phyloP scores from a whole-genome alignment of 2,797 vertebrate species.

The Premnoplex brunnescens region DNA sequence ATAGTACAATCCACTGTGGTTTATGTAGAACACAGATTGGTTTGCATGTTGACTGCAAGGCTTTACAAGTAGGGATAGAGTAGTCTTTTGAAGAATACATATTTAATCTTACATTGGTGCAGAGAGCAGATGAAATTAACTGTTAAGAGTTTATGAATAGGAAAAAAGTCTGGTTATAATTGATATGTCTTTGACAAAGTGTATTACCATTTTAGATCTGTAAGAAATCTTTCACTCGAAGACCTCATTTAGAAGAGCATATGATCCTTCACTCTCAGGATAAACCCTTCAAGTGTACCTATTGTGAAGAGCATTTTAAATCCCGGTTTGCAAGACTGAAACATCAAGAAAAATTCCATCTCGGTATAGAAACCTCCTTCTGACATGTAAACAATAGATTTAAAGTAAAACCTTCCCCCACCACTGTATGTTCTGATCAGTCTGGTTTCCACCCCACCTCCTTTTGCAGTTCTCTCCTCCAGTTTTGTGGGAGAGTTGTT shows the following conservation, averaged over 20 bases:
- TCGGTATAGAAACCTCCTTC: slow-evolving; percentile 81
- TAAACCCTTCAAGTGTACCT: slow-evolving; percentile 96
- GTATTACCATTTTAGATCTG: slow-evolving; percentile 83
- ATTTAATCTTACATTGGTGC: background rate
- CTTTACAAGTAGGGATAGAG: background rate
- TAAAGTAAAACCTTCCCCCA: background rate
- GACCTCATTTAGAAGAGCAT: slow-evolving; percentile 95
- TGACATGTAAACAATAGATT: slow-evolving; percentile 57
- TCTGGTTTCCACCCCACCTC: background rate
- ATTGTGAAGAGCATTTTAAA: slow-evolving; percentile 96
- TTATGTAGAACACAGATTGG: background rate
- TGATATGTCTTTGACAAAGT: background rate
- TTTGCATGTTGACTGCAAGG: background rate
- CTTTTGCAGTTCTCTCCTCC: background rate
- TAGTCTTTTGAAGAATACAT: background rate
- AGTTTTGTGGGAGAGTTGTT: background rate
- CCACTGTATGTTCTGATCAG: background rate
- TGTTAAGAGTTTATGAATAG: background rate
- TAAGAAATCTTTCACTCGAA: slow-evolving; percentile 93
- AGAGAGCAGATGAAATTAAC: background rate
- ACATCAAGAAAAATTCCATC: slow-evolving; percentile 96
- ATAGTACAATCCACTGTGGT: background rate
- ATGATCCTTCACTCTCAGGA: slow-evolving; percentile 98
- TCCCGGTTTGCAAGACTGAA: slow-evolving; percentile 95
- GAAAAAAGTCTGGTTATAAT: background rate